A percentile compares a stretch with the other conserved stretches of the same genome.
phyloP scores from a whole-genome alignment of 2,113 vertebrate genomes.

The Tragulus kanchil region DNA sequence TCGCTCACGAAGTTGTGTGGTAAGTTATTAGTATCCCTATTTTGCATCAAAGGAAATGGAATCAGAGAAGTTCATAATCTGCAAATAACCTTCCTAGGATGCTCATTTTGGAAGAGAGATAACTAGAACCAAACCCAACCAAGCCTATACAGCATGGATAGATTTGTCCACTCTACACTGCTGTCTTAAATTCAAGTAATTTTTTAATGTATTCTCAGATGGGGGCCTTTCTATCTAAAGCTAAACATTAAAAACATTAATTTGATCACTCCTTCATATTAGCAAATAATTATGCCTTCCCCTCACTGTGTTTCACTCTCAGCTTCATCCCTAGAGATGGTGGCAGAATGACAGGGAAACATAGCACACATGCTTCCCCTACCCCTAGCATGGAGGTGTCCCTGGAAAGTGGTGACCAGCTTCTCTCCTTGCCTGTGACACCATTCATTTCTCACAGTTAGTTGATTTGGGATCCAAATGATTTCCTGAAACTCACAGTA shows the following conservation, averaged over 20 bases:
- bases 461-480: not conserved
- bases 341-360: not conserved
- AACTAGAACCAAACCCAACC: not conserved
- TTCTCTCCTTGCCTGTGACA: not conserved
- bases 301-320: not conserved
- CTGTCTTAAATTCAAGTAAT: not conserved
- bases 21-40: not conserved
- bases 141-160: not conserved
- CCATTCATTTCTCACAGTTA: not conserved
- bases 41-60: not conserved
- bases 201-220: not conserved
- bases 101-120: not conserved
- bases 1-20: not conserved
- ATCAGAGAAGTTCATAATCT: not conserved
- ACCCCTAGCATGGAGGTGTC: not conserved
- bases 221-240: not conserved
- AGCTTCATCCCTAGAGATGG: not conserved
- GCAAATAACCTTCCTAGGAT: not conserved
- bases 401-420: not conserved
- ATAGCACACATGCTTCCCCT: no score
- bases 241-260: not conserved
- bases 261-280: not conserved
- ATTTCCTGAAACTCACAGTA: not conserved
- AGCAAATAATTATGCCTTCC: not conserved
- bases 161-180: not conserved